Base-by-base conservation (phyloP, 2,797 vertebrate species). In the Selene dorsalis region DNA sequence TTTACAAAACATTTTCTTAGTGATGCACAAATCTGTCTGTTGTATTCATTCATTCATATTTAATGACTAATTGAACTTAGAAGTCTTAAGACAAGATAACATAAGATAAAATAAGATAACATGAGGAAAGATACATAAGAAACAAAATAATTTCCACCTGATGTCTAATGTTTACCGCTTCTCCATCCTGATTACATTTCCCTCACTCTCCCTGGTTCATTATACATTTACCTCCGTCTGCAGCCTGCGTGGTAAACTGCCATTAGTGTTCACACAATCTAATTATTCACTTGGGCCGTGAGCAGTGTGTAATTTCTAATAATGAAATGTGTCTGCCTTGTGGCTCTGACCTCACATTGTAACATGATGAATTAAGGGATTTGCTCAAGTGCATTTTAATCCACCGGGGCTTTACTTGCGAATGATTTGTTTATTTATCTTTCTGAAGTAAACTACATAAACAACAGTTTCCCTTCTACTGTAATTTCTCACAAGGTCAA, bases 311-410 rank as follows among this genome's bases (percentile, higher is more conserved):
- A 75, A 85, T 88, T 87, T 84, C 69, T 74, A 81, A 82, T 90
- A 84, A 91, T 86, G 82, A 91, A 88, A 87, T 75, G 73, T 69
- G 75, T 85, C 68, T 87, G 70, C 68, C 73, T 87, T 69, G 77
- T 68, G 77, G 62, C 14, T 2, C 69, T 87, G 90, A 80, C 79
- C 75, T 91, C 80, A 79, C 73, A 58, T 56, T 80, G 78, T 79
- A 66, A 79, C 43, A 50, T 43, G 0, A 50, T 76, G 50, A 84
- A 76, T 82, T 75, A 77, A 62, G 72, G 63, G 73, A 85, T 86
- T 90, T 75, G 39, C 56, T 43, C 43, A 67, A 84, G 48, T 73
- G 61, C 30, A 30, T 83, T 75, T 86, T 73, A 84, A 79, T 76
- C 79, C 74, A 58, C 26, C 1, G 41, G 24, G 52, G 55, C 17